Evolutionary conservation across 2,888 invertebrate species (phyloP), one percentile per base, ranked within the genome.

Genomic region (Megalurothrips usitatus): DNA sequence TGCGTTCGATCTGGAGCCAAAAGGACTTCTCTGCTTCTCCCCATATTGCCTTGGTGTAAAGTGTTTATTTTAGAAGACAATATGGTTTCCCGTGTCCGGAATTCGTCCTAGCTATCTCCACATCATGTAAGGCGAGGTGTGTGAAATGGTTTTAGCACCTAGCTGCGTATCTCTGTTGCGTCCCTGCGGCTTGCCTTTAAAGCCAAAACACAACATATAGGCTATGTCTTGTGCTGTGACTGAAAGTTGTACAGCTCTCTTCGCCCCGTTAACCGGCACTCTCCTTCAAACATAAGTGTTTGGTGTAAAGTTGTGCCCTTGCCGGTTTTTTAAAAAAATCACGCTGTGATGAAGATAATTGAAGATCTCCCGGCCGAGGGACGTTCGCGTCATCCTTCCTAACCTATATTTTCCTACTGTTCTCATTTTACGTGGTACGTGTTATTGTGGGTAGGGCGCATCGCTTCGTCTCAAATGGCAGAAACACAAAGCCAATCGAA

Each of bases 21-120:
- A 75, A 58, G 19, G 58, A 58, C 34, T 43, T 58, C 52, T 52
- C 17, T 17, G 17, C 14, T 17, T 68, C n/a, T 75, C 68, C 23
- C 68, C 68, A 75, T 75, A 75, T 75, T 75, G 68, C 68, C 26
- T 75, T 75, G 26, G 68, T 75, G 68, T 75, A 26, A 23, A 26
- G 68, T 75, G 68, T 75, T 75, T 75, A 75, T 75, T 26, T 75
- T 26, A 26, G 23, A 75, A 75, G 68, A 75, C 17, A 75, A 75
- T 23, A 75, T 75, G 68, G 68, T 23, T 75, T 26, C 1, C 12
- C 1, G 9, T 75, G 12, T 26, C 23, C 23, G 68, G 68, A 26
- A 10, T 75, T 75, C 68, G 10, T 23, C 68, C 9, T 75, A 58
- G 58, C 58, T 58, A 75, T 23, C 10, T 23, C 26, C 26, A 12